Percentiles rank a stretch among this genome's conserved stretches.
phyloP scores from a whole-genome alignment of 2,113 vertebrate species.

The Ciconia stormi region DNA sequence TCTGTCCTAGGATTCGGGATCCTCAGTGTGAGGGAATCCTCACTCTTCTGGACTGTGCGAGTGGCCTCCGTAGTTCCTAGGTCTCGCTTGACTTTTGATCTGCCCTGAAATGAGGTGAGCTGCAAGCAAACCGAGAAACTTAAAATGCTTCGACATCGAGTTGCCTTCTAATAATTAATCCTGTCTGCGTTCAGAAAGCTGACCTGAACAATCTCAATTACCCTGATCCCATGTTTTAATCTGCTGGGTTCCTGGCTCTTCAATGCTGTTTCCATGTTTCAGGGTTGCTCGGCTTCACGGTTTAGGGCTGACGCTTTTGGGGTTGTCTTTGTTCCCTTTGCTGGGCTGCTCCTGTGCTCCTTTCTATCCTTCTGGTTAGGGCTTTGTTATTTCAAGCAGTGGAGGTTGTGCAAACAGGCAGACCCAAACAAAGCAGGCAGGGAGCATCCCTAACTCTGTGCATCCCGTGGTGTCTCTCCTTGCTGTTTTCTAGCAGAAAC shows the following conservation, averaged over 20 bases:
- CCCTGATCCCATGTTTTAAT: neutral
- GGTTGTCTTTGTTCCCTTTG: neutral
- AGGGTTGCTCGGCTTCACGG: neutral
- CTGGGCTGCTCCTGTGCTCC: neutral
- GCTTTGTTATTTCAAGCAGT: neutral
- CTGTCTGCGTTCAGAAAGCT: neutral
- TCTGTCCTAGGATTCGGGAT: neutral
- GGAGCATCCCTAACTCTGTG: neutral
- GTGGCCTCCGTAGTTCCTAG: neutral
- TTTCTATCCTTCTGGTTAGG: neutral
- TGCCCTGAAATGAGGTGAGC: accelerated
- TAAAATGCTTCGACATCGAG: neutral
- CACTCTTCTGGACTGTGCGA: neutral
- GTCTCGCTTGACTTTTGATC: neutral
- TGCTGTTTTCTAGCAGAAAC: neutral
- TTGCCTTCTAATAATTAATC: neutral
- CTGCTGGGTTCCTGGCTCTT: neutral
- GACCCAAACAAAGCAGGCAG: neutral
- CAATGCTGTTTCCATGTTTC: accelerated
- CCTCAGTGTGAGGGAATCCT: neutral
- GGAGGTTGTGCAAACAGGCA: neutral
- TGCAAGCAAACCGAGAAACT: neutral
- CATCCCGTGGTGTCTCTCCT: neutral
- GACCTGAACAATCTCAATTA: neutral
- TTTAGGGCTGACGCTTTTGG: neutral